Evolutionary conservation across 1,140 invertebrate genomes (phyloP).

Genomic region (Heliconius himera): DNA sequence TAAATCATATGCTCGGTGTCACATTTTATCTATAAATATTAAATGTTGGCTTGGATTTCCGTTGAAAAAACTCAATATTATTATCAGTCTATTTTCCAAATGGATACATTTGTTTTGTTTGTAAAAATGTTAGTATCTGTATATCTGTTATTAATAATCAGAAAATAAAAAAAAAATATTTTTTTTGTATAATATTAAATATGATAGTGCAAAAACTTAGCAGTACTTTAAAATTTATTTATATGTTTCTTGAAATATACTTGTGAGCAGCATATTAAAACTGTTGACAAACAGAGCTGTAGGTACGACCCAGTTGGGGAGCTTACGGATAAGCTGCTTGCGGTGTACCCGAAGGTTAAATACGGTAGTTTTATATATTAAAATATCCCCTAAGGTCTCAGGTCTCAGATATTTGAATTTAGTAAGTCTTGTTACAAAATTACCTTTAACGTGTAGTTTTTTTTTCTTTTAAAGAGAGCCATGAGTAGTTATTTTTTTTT

Average conservation of each 20-base stretch:
- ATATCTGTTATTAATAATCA: no score
- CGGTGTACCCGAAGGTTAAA: conserved; percentile 19
- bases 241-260: conserved; percentile 18
- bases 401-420: conserved; percentile 7
- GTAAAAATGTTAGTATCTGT: conserved; percentile 47
- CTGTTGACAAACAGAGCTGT: conserved; percentile 20
- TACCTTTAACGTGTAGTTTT: background rate
- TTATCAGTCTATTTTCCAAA: conserved; percentile 72
- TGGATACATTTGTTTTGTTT: conserved; percentile 70
- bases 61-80: background rate
- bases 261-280: conserved; percentile 19
- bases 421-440: background rate
- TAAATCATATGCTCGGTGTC: conserved; percentile 78
- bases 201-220: background rate
- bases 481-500: background rate
- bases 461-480: background rate
- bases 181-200: background rate
- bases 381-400: conserved; percentile 10
- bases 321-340: conserved; percentile 24
- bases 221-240: background rate
- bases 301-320: conserved; percentile 14
- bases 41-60: conserved; percentile 65
- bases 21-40: conserved; percentile 81
- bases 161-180: no score
- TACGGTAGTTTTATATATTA: conserved; percentile 26